Base-by-base conservation (phyloP, 2,113 vertebrate genomes). In the Tenebrosternarchus preto region DNA sequence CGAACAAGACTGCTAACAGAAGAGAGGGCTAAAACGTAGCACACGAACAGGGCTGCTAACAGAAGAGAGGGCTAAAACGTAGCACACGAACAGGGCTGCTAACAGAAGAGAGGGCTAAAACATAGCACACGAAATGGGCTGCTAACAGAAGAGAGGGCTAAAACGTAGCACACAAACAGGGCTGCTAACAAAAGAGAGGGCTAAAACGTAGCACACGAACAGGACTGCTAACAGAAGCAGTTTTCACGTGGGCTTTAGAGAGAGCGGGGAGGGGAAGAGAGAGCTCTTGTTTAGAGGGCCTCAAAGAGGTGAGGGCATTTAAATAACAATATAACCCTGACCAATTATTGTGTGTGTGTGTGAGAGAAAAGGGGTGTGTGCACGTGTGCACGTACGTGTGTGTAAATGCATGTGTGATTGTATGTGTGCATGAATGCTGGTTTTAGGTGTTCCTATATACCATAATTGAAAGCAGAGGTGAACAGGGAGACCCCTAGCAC, bases 381-480 rank as follows among this genome's bases (percentile, higher is more conserved):
- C 20, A 19, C n/a, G 17, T 70, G 67, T 50, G 39, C 50, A n/a
- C 50, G 67, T n/a, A 33, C 43, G 67, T 46, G 36, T 69, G 33
- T 69, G 33, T 36, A 20, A 8, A 22, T 60, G 19, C 22, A 8
- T 33, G 63, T 33, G 29, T 17, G 66, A n/a, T 2, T 64, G 74
- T 25, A 36, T 64, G 74, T 64, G 33, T 22, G 74, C 20, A 31
- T 43, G 66, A 43, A 59, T 39, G 77, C 36, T 25, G 2, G 55
- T 19, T 27, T 69, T 79, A 61, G 66, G 55, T 57, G 33, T 70
- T 46, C 31, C 76, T 72, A 8, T 11, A 25, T 33, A 74, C 55
- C 56, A 59, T 74, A 74, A 74, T 74, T 74, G 72, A 74, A 74
- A 74, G 72, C 72, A 74, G 55, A 74, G 56, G 72, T 74, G 72